A percentile compares a stretch with the other conserved stretches of the same genome.
These are phyloP conservation scores for Pectinophora gossypiella DNA, from an alignment of 1,140 invertebrate species.

Conservation along the genomic window DNA sequence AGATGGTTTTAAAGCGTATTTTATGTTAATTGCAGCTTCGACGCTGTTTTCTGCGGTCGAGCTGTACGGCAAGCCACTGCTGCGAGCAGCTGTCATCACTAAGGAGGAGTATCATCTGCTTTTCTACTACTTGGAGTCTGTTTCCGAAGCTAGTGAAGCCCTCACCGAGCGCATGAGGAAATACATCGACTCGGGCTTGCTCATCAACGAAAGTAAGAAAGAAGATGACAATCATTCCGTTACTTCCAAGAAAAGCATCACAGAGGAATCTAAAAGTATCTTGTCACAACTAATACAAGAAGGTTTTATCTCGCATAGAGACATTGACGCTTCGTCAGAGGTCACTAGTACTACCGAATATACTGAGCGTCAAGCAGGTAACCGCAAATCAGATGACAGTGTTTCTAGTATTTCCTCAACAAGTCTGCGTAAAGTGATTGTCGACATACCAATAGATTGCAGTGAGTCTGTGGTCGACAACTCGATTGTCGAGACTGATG, in stretches of 20 bases:
- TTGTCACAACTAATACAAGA: slow-evolving; percentile 66
- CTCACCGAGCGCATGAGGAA: slow-evolving; percentile 66
- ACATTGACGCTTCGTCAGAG: slow-evolving; percentile 57
- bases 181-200: slow-evolving; percentile 67
- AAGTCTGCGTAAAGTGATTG: slow-evolving; percentile 48
- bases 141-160: slow-evolving; percentile 68
- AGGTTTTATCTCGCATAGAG: slow-evolving; percentile 60
- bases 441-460: slow-evolving; percentile 55
- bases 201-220: slow-evolving; percentile 40
- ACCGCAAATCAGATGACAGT: slow-evolving; percentile 50
- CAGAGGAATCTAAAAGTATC: slow-evolving; percentile 54
- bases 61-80: slow-evolving; percentile 64
- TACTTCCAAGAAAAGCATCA: slow-evolving; percentile 21
- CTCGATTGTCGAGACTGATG: slow-evolving; percentile 42
- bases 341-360: slow-evolving; percentile 45
- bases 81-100: slow-evolving; percentile 62
- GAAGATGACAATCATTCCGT: slow-evolving; percentile 24
- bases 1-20: slow-evolving; percentile 8
- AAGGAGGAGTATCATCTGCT: slow-evolving; percentile 67
- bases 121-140: slow-evolving; percentile 67
- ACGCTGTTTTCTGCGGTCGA: slow-evolving; percentile 66
- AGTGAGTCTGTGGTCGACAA: slow-evolving; percentile 44
- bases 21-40: slow-evolving; percentile 60
- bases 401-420: slow-evolving; percentile 46
- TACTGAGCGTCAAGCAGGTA: slow-evolving; percentile 35